Base-by-base conservation (phyloP, 2,888 invertebrate genomes). In the Colostygia pectinataria region DNA sequence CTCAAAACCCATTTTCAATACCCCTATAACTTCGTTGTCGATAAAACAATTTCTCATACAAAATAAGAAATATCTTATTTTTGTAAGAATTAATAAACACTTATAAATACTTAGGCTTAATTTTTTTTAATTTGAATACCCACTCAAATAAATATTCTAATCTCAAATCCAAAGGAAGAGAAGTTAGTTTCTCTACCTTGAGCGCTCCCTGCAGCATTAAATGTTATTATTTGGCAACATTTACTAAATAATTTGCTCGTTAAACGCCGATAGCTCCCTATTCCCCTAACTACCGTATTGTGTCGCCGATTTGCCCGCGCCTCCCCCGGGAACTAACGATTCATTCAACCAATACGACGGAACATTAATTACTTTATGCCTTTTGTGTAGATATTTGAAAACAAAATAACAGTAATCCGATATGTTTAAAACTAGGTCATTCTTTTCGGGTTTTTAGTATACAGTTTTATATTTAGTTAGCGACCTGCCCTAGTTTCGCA, bases 221-320 rank as follows among this genome's bases (percentile, higher is more conserved):
- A 88, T 86, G 81, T 88, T 86, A 88, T 89, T 88, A 90, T 88
- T 89, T 89, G 86, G 80, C 85, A 87, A 88, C 89, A 88, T 89
- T 90, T 88, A 90, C 83, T 84, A 88, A 89, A 89, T 90, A 87
- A 89, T 88, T 87, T 81, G 82, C 82, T 89, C 84, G 89, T 88
- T 89, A 89, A 89, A 87, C 85, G 77, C 78, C 77, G 83, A 84
- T 85, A 77, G 72, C 71, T 67, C 79, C 78, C 75, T 71, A 61
- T 56, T 63, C 76, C n/a, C 75, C 82, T 88, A 88, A 88, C 87
- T 87, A 87, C 78, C 71, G 84, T 79, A 87, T 89, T 89, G 89
- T 88, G 80, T 70, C 42, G 49, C 29, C 63, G 76, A 72, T 75
- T 77, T 68, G 61, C 68, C 64, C 69, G 65, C 66, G 63, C 72